Evolutionary conservation across 2,797 vertebrate genomes (phyloP).

Genomic region (Coccyzus lansbergi): DNA sequence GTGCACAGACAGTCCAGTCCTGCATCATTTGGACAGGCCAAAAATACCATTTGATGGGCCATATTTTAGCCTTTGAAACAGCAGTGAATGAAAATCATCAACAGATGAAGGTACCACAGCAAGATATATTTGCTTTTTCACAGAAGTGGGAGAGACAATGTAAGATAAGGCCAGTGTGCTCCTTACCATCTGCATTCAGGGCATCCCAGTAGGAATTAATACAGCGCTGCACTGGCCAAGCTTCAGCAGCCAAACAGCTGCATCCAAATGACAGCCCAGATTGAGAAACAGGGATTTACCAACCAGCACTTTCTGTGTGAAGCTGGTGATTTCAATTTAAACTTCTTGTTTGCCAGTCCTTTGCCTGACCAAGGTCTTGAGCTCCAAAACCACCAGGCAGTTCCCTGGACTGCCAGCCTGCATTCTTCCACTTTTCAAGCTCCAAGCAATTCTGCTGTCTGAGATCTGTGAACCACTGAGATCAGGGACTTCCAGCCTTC

Average conservation of each 20-base stretch:
- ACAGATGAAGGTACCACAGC: neutral
- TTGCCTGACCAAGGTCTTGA: neutral
- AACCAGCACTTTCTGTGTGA: neutral
- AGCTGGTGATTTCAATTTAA: neutral
- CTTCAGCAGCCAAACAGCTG: neutral
- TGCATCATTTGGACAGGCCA: neutral
- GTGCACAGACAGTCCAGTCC: neutral
- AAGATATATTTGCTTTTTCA: rapidly evolving
- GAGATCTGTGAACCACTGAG: neutral
- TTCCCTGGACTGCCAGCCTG: neutral
- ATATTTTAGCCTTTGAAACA: neutral
- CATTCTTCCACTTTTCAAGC: neutral
- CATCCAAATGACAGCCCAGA: neutral
- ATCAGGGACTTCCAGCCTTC: neutral
- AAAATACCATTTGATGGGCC: neutral
- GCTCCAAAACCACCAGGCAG: neutral
- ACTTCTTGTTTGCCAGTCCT: neutral
- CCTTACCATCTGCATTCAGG: neutral
- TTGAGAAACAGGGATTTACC: neutral
- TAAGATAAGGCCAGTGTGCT: neutral
- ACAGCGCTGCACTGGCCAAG: neutral
- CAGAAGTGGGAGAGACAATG: neutral
- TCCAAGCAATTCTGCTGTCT: neutral
- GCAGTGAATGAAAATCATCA: neutral
- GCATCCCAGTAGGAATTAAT: neutral